These are phyloP conservation scores for Acanthiza pusilla DNA, from an alignment of 2,797 vertebrate genomes.

Conservation along the genomic window DNA sequence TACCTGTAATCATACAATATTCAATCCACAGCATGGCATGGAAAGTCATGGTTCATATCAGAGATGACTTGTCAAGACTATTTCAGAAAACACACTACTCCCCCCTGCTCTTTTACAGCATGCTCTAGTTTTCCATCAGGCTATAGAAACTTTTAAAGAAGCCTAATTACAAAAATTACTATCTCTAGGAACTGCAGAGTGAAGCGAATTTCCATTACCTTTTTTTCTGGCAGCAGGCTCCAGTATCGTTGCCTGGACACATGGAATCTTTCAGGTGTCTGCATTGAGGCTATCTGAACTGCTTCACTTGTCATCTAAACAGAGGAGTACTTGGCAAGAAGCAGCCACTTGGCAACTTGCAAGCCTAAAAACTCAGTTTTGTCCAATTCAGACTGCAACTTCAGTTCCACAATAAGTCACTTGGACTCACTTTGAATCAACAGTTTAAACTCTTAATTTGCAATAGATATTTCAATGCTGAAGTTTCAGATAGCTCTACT, in stretches of 20 bases:
- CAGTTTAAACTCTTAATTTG: not conserved
- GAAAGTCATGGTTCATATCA: not conserved
- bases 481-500: not conserved
- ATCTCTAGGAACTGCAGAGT: not conserved
- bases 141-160: not conserved
- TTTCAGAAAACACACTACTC: not conserved
- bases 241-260: slow-evolving; percentile 22
- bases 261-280: slow-evolving; percentile 35
- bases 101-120: not conserved
- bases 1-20: not conserved
- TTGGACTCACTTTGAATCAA: not conserved
- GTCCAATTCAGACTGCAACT: not conserved
- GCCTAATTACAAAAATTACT: not conserved
- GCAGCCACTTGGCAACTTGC: not conserved
- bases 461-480: not conserved
- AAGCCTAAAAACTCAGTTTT: not conserved
- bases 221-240: slow-evolving; percentile 18
- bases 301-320: slow-evolving; percentile 33
- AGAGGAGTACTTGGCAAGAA: slow-evolving; percentile 14
- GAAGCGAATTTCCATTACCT: slow-evolving; percentile 15
- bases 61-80: not conserved
- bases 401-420: not conserved
- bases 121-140: not conserved
- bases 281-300: slow-evolving; percentile 33
- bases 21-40: not conserved